These are phyloP conservation scores for Rhadinocentrus ornatus DNA, from an alignment of 2,797 vertebrate species.

Conservation along the genomic window DNA sequence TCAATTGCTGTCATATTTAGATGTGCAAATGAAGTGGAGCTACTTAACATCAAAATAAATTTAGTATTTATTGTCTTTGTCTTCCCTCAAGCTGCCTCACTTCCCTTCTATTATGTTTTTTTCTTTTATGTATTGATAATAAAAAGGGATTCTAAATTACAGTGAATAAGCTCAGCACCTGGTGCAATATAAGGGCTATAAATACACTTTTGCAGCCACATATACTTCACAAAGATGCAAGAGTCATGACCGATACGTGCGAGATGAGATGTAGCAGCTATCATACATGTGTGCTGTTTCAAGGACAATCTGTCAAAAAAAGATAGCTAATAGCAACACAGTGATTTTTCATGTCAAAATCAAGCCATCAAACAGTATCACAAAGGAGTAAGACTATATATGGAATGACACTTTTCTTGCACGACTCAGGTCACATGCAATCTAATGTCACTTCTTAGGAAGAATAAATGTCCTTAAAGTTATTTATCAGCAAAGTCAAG, in stretches of 20 bases:
- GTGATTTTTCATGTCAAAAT: neutral
- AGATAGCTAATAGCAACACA: neutral
- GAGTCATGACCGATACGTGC: neutral
- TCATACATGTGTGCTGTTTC: neutral
- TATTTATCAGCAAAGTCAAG: neutral
- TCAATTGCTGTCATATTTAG: neutral
- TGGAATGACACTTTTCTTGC: constrained; percentile 5
- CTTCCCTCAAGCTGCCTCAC: neutral
- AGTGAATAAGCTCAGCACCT: neutral
- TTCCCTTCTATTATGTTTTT: neutral
- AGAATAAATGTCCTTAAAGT: neutral
- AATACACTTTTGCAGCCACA: neutral
- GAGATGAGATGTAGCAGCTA: neutral
- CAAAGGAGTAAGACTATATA: too few species aligned
- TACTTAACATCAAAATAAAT: too few species aligned
- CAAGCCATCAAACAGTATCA: neutral
- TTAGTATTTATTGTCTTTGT: neutral
- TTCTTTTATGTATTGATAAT: neutral
- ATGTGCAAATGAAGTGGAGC: too few species aligned
- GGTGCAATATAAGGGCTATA: neutral
- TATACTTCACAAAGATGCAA: neutral
- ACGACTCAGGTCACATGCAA: too few species aligned
- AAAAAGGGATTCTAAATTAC: neutral
- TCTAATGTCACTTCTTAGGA: neutral
- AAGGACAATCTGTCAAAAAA: neutral